Base-by-base conservation (phyloP, 2,888 invertebrate genomes). In the Morpho helenor region DNA sequence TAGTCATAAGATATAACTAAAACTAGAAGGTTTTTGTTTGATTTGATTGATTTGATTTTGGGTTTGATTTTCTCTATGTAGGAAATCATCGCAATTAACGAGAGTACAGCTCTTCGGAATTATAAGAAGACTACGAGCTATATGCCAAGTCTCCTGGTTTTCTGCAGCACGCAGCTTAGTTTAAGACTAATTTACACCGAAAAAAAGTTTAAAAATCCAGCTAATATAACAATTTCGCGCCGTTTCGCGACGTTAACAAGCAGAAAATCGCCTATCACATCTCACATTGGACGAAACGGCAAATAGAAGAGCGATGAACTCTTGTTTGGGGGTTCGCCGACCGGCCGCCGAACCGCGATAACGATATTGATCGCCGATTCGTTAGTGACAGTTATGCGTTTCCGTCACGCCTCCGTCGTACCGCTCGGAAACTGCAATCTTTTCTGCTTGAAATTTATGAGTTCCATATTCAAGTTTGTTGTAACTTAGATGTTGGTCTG, bases 301-400 rank as follows among this genome's bases (percentile, higher is more conserved):
- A 58, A 55, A 62, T 66, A 66, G 69, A 61, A 59, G 60, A 63
- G 70, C 64, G 71, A 66, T 68, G 73, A 76, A 77, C 74, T 75
- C 64, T 60, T 56, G 66, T 68, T 76, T 72, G 62, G 75, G 72
- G 68, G 75, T 71, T 73, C 75, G 74, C 65, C 71, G 77, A 59
- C 68, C 78, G 79, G 72, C 59, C 75, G 72, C 68, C 69, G 62
- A 59, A 63, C 63, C 56, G 60, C 62, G 65, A 65, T 68, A 69
- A 66, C 66, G 59, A 65, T 69, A 71, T 70, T 66, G 68, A 70
- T 69, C 68, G 65, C 52, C 64, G 65, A 70, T 69, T 67, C 59
- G 58, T 62, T 49, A 63, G 58, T 57, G 62, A 63, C 63, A 62
- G 63, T 62, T 59, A 64, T 39, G 47, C 53, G 50, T 50, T 62